Conservation (phyloP, 2,113 vertebrate species). For the Etia nguti region DNA sequence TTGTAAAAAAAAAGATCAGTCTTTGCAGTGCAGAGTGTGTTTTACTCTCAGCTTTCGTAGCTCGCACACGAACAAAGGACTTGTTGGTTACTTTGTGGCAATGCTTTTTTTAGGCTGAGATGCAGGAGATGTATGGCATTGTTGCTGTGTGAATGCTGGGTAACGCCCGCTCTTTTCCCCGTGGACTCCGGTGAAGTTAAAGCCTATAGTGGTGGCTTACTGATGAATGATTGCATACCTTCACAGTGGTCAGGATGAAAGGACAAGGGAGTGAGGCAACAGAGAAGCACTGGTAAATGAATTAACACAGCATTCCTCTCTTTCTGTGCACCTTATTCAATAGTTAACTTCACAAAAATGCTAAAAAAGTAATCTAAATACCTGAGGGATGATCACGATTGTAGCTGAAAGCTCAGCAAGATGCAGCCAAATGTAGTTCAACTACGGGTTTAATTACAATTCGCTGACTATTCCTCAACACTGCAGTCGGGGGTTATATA, state of each 20-base stretch:
- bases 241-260: background rate
- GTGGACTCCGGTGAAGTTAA: background rate
- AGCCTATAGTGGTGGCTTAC: background rate
- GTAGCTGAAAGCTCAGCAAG: background rate
- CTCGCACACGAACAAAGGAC: background rate
- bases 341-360: background rate
- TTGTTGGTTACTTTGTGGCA: background rate
- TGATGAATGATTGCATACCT: background rate
- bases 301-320: background rate
- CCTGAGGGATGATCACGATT: background rate
- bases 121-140: background rate
- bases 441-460: background rate
- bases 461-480: background rate
- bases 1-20: background rate
- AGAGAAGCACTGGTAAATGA: background rate
- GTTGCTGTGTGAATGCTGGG: background rate
- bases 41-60: rapidly evolving
- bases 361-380: background rate
- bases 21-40: background rate
- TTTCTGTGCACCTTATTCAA: background rate
- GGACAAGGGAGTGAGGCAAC: background rate
- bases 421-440: background rate
- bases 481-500: background rate
- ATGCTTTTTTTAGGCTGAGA: background rate
- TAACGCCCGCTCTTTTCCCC: background rate